phyloP scores from a whole-genome alignment of 2,113 vertebrate species.

The Callipepla squamata region DNA sequence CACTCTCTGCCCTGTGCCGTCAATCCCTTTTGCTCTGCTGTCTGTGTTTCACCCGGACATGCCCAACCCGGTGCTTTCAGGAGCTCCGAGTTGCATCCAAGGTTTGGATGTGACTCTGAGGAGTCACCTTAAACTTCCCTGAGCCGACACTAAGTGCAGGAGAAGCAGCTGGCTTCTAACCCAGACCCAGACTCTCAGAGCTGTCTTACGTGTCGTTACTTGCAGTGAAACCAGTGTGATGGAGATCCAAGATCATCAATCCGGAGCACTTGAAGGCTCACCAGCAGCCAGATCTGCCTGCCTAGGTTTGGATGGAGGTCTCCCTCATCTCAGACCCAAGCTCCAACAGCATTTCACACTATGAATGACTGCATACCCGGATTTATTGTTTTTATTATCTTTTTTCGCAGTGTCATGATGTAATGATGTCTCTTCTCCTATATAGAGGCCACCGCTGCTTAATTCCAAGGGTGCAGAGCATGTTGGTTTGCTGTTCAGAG shows the following conservation, averaged over 20 bases:
- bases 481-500: slow-evolving; percentile 6
- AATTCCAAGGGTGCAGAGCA: neutral
- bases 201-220: neutral
- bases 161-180: neutral
- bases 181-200: neutral
- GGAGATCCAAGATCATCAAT: neutral
- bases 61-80: neutral
- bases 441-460: neutral
- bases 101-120: neutral
- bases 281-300: neutral
- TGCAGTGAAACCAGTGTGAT: neutral
- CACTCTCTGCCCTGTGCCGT: neutral
- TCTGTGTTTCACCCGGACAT: fast-evolving
- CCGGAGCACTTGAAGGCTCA: neutral
- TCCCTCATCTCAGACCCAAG: neutral
- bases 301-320: neutral
- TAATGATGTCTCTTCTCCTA: neutral
- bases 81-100: neutral
- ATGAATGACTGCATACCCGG: neutral
- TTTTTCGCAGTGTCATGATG: neutral
- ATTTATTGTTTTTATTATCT: neutral
- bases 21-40: neutral
- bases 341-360: neutral
- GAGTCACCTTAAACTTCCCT: neutral
- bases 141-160: neutral